A percentile compares a stretch with the other conserved stretches of the same genome.
phyloP scores from a whole-genome alignment of 2,113 vertebrate species.

The Kryptolebias marmoratus region DNA sequence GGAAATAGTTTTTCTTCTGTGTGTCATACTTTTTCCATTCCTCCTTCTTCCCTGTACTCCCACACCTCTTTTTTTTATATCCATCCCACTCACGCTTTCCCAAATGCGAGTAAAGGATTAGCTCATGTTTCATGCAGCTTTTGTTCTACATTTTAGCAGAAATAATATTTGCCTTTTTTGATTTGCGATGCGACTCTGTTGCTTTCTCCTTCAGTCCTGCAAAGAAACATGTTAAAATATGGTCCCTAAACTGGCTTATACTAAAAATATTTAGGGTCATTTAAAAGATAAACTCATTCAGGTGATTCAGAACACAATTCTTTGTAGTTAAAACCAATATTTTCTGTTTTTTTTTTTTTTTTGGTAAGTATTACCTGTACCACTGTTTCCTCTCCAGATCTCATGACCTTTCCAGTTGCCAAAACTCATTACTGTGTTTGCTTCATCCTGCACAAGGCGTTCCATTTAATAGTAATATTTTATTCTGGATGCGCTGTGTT shows the following conservation, averaged over 20 bases:
- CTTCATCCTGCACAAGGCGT: constrained; percentile 23
- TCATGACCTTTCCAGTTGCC: constrained; percentile 34
- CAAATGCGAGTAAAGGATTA: constrained; percentile 51
- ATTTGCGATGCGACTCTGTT: not conserved
- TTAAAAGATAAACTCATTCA: not conserved
- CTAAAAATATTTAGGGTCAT: not conserved
- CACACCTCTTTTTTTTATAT: constrained; percentile 52
- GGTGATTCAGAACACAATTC: too few species aligned
- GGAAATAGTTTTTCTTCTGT: constrained; percentile 69
- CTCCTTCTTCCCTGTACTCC: constrained; percentile 55
- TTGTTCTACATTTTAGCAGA: constrained; percentile 3
- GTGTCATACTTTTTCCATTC: constrained; percentile 70
- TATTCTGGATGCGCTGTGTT: constrained; percentile 37
- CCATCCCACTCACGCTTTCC: constrained; percentile 59
- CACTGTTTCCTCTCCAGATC: not conserved
- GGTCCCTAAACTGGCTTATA: too few species aligned
- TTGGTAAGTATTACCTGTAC: not conserved
- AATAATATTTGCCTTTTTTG: not conserved
- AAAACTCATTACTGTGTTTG: constrained; percentile 14
- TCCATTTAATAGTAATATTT: constrained; percentile 18
- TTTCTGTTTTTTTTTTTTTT: not conserved
- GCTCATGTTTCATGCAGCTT: constrained; percentile 29
- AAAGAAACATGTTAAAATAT: not conserved
- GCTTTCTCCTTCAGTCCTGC: not conserved
- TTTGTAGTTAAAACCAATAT: not conserved